A percentile compares a stretch with the other conserved stretches of the same genome.
phyloP scores from a whole-genome alignment of 1,140 invertebrate genomes.

The Rhopalosiphum padi region DNA sequence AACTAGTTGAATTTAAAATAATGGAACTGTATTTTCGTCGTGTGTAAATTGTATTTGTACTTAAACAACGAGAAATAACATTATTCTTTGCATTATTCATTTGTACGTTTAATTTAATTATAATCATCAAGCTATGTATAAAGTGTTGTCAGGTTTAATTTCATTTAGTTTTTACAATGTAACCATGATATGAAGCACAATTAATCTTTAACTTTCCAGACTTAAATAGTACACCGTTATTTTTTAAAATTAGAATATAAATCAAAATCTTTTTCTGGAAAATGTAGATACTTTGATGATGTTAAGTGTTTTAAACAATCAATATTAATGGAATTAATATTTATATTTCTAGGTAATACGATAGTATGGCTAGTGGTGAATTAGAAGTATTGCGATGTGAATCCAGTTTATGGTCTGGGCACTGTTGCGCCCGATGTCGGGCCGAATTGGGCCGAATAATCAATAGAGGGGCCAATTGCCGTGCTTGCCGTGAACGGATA shows the following conservation, averaged over 20 bases:
- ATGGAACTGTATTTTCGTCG: background rate
- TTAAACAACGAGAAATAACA: background rate
- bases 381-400: slow-evolving; percentile 49
- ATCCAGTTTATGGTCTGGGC: slow-evolving; percentile 28
- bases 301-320: background rate
- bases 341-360: background rate
- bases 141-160: background rate
- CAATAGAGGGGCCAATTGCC: slow-evolving; percentile 76
- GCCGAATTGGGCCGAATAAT: slow-evolving; percentile 76
- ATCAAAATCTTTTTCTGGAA: background rate
- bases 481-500: slow-evolving; percentile 73
- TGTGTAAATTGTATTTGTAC: background rate
- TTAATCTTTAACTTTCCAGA: background rate
- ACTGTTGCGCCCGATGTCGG: slow-evolving; percentile 74
- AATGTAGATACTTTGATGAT: background rate
- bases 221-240: background rate
- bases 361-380: slow-evolving; percentile 47
- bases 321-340: background rate
- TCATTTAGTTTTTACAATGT: background rate
- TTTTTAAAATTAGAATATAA: background rate
- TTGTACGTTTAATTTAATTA: background rate
- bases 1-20: slow-evolving; percentile 15
- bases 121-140: background rate
- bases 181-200: background rate
- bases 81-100: background rate